A percentile compares a stretch with the other conserved stretches of the same genome.
phyloP scores from a whole-genome alignment of 2,113 vertebrate species.

The Nibea coibor region DNA sequence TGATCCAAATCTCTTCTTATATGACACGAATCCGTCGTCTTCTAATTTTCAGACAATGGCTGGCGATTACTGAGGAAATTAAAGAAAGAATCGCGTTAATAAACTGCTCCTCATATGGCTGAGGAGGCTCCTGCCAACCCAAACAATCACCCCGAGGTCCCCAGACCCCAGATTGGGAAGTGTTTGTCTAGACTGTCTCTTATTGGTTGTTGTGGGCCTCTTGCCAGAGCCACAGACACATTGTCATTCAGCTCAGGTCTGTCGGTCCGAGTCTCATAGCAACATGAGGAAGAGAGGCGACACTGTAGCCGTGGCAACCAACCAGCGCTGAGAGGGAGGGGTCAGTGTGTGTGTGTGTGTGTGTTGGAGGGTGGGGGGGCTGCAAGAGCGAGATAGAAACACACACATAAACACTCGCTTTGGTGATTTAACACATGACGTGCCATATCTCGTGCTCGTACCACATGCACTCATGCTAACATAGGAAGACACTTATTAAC shows the following conservation, averaged over 20 bases:
- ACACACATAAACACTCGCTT: constrained; percentile 52
- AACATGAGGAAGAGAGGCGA: constrained; percentile 80
- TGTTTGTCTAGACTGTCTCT: constrained; percentile 73
- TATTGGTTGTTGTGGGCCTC: constrained; percentile 69
- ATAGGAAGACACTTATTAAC: constrained; percentile 30
- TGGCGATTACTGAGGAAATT: constrained; percentile 37
- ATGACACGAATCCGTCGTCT: neutral
- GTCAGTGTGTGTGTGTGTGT: constrained; percentile 43
- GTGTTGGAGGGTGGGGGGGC: neutral
- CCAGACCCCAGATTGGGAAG: constrained; percentile 59
- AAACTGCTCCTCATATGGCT: constrained; percentile 34
- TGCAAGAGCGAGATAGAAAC: constrained; percentile 10
- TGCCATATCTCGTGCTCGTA: constrained; percentile 21
- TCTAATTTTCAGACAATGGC: neutral
- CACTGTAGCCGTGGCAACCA: constrained; percentile 81
- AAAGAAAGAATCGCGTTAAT: constrained; percentile 14
- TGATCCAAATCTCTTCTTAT: neutral
- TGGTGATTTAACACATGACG: constrained; percentile 51
- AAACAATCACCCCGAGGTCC: constrained; percentile 55
- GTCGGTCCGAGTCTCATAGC: constrained; percentile 80
- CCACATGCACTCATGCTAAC: constrained; percentile 44
- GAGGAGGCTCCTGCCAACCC: constrained; percentile 60
- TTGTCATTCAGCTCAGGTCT: constrained; percentile 82
- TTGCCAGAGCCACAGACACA: constrained; percentile 71
- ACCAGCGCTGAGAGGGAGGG: constrained; percentile 75